Conservation (phyloP, 2,113 vertebrate genomes). For the Platysternon megacephalum region DNA sequence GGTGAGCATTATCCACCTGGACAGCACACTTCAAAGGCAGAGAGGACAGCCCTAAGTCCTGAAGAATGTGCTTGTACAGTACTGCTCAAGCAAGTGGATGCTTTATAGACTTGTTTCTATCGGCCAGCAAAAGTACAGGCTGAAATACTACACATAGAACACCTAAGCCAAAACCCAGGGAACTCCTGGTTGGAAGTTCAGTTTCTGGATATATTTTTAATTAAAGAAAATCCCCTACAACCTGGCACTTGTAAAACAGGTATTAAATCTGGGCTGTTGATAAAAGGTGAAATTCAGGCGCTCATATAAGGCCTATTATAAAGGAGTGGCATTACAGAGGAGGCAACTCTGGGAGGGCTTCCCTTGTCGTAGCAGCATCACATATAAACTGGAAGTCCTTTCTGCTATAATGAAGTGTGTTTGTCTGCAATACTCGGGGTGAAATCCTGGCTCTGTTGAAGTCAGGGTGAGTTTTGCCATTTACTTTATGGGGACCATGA, state of each 20-base stretch:
- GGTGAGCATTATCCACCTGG: no score
- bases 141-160: not conserved
- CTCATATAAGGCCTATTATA: not conserved
- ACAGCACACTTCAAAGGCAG: no score
- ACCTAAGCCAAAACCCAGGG: not conserved
- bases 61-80: not conserved
- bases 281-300: not conserved
- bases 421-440: slow-evolving; percentile 46
- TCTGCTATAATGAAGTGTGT: not conserved
- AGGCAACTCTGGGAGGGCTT: not conserved
- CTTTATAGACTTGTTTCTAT: accelerated
- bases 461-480: slow-evolving; percentile 27
- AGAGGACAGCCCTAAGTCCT: no score
- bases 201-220: not conserved
- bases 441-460: not conserved
- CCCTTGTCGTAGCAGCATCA: not conserved
- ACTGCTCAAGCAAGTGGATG: not conserved
- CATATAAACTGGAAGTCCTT: not conserved
- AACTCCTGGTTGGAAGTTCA: not conserved
- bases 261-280: accelerated
- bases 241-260: not conserved
- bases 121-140: not conserved
- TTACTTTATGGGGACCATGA: not conserved
- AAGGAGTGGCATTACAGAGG: not conserved
- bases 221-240: not conserved